These are phyloP conservation scores for Passer domesticus DNA, from an alignment of 2,113 vertebrate species.

Conservation along the genomic window DNA sequence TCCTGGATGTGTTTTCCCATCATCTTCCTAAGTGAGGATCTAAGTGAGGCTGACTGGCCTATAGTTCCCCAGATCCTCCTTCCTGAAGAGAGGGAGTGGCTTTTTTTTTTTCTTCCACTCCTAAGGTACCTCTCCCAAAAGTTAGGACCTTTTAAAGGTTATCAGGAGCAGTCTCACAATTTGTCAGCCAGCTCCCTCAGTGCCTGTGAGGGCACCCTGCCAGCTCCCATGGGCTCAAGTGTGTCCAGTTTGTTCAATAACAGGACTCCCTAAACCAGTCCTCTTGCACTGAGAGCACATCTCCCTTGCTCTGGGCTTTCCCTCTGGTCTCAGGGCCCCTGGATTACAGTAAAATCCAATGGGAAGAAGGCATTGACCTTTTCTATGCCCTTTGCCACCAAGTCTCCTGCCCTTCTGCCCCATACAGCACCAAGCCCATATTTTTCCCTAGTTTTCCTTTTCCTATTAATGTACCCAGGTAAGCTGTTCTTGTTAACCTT, in stretches of 20 bases:
- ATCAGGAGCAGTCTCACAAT: neutral
- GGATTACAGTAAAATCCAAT: neutral
- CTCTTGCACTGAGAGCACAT: accelerated
- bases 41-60: neutral
- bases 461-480: neutral
- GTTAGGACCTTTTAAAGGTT: neutral
- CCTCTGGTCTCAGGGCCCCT: neutral
- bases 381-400: neutral
- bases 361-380: neutral
- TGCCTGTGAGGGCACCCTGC: neutral
- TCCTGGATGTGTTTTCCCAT: neutral
- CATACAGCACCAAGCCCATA: neutral
- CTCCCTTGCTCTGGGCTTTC: neutral
- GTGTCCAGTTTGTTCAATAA: neutral
- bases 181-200: neutral
- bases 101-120: neutral
- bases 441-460: neutral
- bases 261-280: neutral
- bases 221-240: neutral
- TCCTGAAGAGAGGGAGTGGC: neutral
- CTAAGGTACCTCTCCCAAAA: neutral
- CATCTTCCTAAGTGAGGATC: neutral
- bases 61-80: neutral
- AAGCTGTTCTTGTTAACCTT: neutral
- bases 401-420: neutral